Conservation (phyloP, 1,140 invertebrate species). For the Tetramorium simillimum region DNA sequence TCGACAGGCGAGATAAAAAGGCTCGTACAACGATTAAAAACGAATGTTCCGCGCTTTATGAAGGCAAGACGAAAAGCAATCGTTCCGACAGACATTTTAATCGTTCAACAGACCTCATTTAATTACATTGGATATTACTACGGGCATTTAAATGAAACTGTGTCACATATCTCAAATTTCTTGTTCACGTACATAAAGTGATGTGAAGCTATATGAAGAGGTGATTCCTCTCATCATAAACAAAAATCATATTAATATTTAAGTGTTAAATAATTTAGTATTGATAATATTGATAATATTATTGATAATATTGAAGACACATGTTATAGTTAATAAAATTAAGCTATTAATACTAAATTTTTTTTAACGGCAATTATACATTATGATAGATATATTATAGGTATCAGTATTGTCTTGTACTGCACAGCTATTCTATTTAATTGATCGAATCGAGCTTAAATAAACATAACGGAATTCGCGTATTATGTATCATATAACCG, state of each 20-base stretch:
- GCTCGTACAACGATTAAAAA: slow-evolving; percentile 14
- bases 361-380: too few relatives aligned
- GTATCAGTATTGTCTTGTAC: too few relatives aligned
- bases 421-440: too few relatives aligned
- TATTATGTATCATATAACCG: slow-evolving; percentile 10
- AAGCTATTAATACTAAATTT: neutral
- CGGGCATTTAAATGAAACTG: neutral
- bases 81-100: slow-evolving; percentile 1
- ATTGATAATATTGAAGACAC: neutral
- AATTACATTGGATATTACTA: neutral
- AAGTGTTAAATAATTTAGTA: neutral
- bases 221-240: neutral
- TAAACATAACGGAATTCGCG: slow-evolving; percentile 1
- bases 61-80: neutral
- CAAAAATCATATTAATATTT: neutral
- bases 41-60: neutral
- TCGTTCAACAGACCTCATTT: neutral
- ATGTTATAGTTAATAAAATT: neutral
- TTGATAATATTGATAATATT: neutral
- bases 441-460: neutral
- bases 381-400: too few relatives aligned
- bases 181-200: neutral
- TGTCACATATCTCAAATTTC: neutral
- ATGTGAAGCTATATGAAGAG: neutral
- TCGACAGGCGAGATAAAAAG: too few relatives aligned